A percentile compares a stretch with the other conserved stretches of the same genome.
phyloP scores from a whole-genome alignment of 2,888 invertebrate species.

The Lithophane leautieri region DNA sequence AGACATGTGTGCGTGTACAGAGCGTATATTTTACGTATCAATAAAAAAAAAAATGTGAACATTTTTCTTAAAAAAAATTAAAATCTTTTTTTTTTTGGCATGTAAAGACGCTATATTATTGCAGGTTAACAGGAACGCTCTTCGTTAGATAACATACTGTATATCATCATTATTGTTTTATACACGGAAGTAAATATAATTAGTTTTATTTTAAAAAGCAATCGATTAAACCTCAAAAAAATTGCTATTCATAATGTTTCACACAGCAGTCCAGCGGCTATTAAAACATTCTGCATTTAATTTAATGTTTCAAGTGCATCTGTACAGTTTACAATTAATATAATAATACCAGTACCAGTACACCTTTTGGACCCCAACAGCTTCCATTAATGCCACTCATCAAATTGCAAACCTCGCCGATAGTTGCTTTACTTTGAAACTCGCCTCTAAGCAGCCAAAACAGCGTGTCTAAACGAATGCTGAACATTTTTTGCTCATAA shows the following conservation, averaged over 20 bases:
- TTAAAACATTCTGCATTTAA: neutral
- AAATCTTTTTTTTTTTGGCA: no score
- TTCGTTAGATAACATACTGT: no score
- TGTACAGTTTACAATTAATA: no score
- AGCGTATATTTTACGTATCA: no score
- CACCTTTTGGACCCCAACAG: no score
- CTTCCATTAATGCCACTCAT: neutral
- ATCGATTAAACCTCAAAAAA: constrained; percentile 13
- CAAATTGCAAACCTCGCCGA: neutral
- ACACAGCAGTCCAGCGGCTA: neutral
- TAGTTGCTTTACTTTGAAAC: neutral
- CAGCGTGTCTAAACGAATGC: neutral
- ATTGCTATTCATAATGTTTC: neutral
- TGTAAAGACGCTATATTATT: no score
- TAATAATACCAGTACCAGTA: no score
- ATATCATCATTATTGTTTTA: neutral
- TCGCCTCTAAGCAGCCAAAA: neutral
- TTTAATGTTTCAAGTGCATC: no score
- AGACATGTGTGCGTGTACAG: no score
- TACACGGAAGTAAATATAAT: constrained; percentile 31
- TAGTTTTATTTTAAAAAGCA: constrained; percentile 34
- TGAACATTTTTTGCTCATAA: constrained; percentile 30
- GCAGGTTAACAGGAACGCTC: no score
- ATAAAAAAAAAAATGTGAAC: no score
- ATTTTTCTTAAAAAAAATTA: no score